Base-by-base conservation (phyloP, 2,888 invertebrate genomes). In the Scaptomyza reducta region DNA sequence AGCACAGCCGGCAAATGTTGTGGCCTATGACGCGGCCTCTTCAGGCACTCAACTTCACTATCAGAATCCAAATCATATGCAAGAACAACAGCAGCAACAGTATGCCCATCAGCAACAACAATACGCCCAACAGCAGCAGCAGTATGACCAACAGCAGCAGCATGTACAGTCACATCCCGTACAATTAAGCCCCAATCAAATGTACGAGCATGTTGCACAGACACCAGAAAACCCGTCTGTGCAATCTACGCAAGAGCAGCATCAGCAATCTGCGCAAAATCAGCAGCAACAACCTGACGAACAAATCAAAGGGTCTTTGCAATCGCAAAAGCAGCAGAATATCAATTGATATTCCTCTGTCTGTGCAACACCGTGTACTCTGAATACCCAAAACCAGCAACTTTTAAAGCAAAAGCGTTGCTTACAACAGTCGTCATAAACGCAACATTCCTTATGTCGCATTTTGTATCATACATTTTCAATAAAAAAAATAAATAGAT, bases 41-140 rank as follows among this genome's bases (percentile, higher is more conserved):
- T 44, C 68, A 5, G 89, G 84, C 13, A 73, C 65, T 18, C 73
- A 63, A 14, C 91, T 90, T 11, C 86, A 87, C 57, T 87, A 85
- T 53, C 84, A 86, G n/a, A 81, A 87, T 6, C 68, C 75, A 13
- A 83, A 83, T 27, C 78, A 86, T n/a, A 57, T 86, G 54, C 90
- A 89, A 47, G 60, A 77, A 16, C 89, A 90, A 55, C 77, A 88
- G 53, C 89, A 89, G 38, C 89, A 89, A 54, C 89, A 86, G 33
- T 90, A 90, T 59, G 80, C 77, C 4, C 88, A 89, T 51, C 78
- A 88, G 46, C 87, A 86, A n/a, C 82, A 87, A 22, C 89, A 88
- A 55, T 89, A 89, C 46, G 79, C 86, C 1, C 81, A 88, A 29
- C 82, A 85, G 6, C 79, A 87, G 35, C 80, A 83, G 49, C 85